Evolutionary conservation across 2,113 vertebrate genomes (phyloP).

Genomic region (Actenoides hombroni): DNA sequence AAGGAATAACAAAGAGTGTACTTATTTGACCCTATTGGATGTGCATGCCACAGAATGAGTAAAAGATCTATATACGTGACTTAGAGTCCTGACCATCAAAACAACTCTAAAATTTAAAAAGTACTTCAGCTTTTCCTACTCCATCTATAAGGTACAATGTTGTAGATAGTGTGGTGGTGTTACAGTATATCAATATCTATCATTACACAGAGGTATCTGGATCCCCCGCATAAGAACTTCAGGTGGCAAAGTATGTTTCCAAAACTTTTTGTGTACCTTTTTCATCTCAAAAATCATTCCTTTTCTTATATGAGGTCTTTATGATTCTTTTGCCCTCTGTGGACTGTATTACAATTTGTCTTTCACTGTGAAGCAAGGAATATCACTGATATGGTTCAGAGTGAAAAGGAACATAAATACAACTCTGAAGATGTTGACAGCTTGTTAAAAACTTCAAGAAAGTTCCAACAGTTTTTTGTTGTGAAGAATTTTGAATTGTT

Average conservation of each 20-base stretch:
- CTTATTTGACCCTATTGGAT: background rate
- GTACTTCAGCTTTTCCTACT: background rate
- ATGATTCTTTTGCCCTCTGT: slow-evolving; percentile 37
- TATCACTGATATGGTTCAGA: background rate
- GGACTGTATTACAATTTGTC: slow-evolving; percentile 48
- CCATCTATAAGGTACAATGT: background rate
- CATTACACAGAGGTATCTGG: background rate
- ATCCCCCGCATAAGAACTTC: background rate
- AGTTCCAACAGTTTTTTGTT: background rate
- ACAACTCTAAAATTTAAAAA: background rate
- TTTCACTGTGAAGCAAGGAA: slow-evolving; percentile 38
- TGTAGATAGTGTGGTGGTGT: background rate
- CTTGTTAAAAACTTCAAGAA: slow-evolving; percentile 30
- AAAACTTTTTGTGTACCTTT: slow-evolving; percentile 1
- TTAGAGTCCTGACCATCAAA: background rate
- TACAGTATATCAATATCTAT: background rate
- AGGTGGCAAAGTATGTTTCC: background rate
- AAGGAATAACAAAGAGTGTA: too few species aligned
- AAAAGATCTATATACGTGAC: background rate
- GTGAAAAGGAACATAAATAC: slow-evolving; percentile 13
- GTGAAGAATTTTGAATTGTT: slow-evolving; percentile 10
- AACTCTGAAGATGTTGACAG: slow-evolving; percentile 24
- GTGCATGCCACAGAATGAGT: fast-evolving
- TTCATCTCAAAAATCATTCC: slow-evolving; percentile 38
- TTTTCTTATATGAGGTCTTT: slow-evolving; percentile 24